Evolutionary conservation across 1,140 invertebrate species (phyloP).

Genomic region (Drosophila melanica): DNA sequence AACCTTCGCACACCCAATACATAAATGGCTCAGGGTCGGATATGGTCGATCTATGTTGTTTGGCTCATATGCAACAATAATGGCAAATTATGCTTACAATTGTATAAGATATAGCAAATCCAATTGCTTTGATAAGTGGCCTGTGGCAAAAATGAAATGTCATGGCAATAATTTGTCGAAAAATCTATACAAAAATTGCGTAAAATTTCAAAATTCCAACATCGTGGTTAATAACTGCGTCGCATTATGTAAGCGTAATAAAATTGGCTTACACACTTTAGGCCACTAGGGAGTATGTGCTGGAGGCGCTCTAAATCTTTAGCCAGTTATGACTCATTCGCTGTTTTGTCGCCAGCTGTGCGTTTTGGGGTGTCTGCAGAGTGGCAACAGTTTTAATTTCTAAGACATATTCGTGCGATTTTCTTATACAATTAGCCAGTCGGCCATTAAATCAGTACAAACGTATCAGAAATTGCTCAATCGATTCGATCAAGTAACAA

Average conservation of each 20-base stretch:
- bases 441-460: conserved; percentile 55
- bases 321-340: conserved; percentile 47
- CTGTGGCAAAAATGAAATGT: conserved; percentile 47
- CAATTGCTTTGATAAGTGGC: conserved; percentile 58
- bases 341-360: conserved; percentile 57
- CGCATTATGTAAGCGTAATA: conserved; percentile 24
- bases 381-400: conserved; percentile 28
- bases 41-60: conserved; percentile 5
- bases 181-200: conserved; percentile 29
- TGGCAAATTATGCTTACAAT: conserved; percentile 60
- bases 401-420: conserved; percentile 30
- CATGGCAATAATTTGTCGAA: conserved; percentile 48
- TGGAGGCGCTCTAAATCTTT: conserved; percentile 11
- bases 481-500: conserved; percentile 72
- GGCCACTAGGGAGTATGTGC: conserved; percentile 8
- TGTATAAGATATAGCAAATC: conserved; percentile 59
- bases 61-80: conserved; percentile 51
- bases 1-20: conserved; percentile 46
- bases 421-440: conserved; percentile 60
- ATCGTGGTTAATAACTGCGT: conserved; percentile 11
- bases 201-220: conserved; percentile 21
- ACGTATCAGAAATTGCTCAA: conserved; percentile 72
- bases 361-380: conserved; percentile 60
- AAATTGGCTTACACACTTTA: conserved; percentile 18
- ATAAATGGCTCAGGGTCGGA: conserved; percentile 60